Percentiles rank a stretch among this genome's conserved stretches.
Conservation (phyloP, 2,797 vertebrate species). For the Sebastes minor region DNA sequence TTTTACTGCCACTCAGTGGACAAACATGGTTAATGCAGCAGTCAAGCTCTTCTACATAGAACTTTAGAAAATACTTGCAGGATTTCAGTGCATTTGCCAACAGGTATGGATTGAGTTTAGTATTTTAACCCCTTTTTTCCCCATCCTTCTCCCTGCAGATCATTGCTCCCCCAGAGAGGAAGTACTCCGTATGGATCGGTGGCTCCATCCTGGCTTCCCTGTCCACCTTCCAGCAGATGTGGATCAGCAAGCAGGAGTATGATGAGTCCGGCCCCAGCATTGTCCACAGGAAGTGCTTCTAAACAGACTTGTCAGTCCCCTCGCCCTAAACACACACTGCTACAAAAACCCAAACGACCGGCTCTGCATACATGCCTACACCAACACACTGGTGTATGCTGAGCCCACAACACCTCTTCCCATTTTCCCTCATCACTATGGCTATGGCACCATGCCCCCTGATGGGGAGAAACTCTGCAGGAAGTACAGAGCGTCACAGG, state of each 20-base stretch:
- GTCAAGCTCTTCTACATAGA: background rate
- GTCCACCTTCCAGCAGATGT: constrained; percentile 89
- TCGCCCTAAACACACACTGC: constrained; percentile 70
- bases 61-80: background rate
- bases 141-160: constrained; percentile 65
- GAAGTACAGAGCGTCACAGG: constrained; percentile 62
- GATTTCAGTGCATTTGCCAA: background rate
- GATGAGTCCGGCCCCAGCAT: constrained; percentile 88
- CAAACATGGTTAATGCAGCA: background rate
- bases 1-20: constrained; percentile 28
- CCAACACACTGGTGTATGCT: constrained; percentile 70
- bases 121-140: background rate
- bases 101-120: background rate
- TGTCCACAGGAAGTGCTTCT: constrained; percentile 89
- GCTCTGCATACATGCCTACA: constrained; percentile 77
- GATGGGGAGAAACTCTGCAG: constrained; percentile 69
- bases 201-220: constrained; percentile 88
- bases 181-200: constrained; percentile 87
- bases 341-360: constrained; percentile 85
- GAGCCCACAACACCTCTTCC: constrained; percentile 66
- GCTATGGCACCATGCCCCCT: constrained; percentile 68
- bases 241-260: constrained; percentile 89
- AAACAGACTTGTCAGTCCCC: constrained; percentile 77
- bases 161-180: constrained; percentile 86
- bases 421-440: constrained; percentile 70